phyloP scores from a whole-genome alignment of 2,888 invertebrate species.

The Cecidostiba fungosa region DNA sequence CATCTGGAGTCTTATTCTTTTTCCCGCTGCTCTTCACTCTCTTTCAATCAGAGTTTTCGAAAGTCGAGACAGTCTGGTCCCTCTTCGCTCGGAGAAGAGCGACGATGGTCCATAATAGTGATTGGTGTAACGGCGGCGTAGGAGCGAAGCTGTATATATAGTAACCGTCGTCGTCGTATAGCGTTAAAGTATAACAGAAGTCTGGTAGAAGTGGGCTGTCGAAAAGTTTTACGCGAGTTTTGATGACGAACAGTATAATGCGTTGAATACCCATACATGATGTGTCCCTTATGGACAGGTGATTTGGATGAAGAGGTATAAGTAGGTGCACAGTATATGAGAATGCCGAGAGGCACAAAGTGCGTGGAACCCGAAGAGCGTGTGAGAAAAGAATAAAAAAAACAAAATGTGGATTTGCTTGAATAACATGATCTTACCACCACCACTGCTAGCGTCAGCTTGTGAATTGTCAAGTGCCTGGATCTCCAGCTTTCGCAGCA shows the following conservation, averaged over 20 bases:
- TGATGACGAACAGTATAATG: no score
- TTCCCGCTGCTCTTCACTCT: constrained; percentile 4
- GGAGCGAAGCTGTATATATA: neutral
- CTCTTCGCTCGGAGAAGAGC: constrained; percentile 55
- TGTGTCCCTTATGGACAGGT: no score
- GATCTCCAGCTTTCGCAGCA: constrained; percentile 78
- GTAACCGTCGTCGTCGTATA: no score
- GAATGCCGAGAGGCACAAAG: neutral
- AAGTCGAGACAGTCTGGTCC: constrained; percentile 53
- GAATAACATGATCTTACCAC: constrained; percentile 76
- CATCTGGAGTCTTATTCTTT: neutral
- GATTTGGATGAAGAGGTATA: neutral
- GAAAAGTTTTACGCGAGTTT: no score
- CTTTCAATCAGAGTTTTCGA: constrained; percentile 67
- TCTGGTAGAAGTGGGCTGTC: no score
- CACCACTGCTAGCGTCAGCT: constrained; percentile 75
- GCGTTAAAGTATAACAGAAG: no score
- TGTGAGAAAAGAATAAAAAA: constrained; percentile 42
- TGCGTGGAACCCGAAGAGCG: neutral
- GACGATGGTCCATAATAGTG: constrained; percentile 69
- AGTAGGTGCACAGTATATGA: neutral
- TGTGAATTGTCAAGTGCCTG: constrained; percentile 77
- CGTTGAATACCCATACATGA: no score
- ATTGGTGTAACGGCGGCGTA: constrained; percentile 65
- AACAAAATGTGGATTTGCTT: constrained; percentile 56